These are phyloP conservation scores for Myopa tessellatipennis DNA, from an alignment of 2,888 invertebrate genomes.

Conservation along the genomic window DNA sequence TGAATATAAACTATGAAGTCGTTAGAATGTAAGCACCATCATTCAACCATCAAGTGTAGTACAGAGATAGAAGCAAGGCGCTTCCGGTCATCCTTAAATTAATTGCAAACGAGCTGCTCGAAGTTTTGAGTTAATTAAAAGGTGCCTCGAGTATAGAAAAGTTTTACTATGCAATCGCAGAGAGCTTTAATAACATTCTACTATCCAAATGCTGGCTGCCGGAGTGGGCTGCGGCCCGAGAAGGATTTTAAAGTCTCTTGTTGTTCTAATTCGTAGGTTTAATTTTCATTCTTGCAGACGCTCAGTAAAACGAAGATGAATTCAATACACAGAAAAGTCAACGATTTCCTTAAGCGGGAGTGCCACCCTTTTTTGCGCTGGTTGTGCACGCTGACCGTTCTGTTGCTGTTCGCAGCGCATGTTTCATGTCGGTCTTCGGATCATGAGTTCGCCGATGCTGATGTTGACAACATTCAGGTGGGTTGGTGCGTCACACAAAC, in stretches of 20 bases:
- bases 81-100: background rate
- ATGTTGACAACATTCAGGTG: slow-evolving; percentile 63
- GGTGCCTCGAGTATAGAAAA: background rate
- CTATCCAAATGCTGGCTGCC: background rate
- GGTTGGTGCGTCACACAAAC: slow-evolving; percentile 26
- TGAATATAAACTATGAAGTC: too few relatives aligned
- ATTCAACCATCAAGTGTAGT: too few relatives aligned
- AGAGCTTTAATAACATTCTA: background rate
- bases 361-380: slow-evolving; percentile 48
- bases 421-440: slow-evolving; percentile 41
- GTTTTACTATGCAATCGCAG: background rate
- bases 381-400: slow-evolving; percentile 41
- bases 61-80: too few relatives aligned
- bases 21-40: too few relatives aligned
- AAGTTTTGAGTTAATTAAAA: background rate
- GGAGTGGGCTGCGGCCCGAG: background rate
- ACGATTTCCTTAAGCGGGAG: slow-evolving; percentile 53
- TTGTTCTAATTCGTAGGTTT: slow-evolving; percentile 34
- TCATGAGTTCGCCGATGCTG: slow-evolving; percentile 35
- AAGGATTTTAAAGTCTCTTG: background rate
- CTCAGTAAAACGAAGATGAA: slow-evolving; percentile 47
- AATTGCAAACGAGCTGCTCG: background rate
- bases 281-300: slow-evolving; percentile 15
- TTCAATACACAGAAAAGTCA: slow-evolving; percentile 48
- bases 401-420: slow-evolving; percentile 46